Evolutionary conservation across 1,140 invertebrate genomes (phyloP), one percentile per base, ranked within the genome.

Genomic region (Wiebesia pumilae): DNA sequence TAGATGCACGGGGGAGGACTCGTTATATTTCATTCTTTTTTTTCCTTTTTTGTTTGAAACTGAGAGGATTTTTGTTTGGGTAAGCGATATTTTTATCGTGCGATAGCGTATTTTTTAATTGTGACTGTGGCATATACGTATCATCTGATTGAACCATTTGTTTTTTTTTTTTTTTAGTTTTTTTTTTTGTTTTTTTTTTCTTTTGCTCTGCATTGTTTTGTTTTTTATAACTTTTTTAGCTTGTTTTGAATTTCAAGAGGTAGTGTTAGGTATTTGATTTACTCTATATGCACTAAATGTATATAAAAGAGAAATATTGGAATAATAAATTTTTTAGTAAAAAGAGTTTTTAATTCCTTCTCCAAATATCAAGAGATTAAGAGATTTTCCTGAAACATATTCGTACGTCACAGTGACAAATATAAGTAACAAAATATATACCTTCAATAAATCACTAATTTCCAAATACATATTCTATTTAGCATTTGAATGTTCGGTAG

Each of bases 21-120:
- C 10, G 30, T 14, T 73, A 38, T 54, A 43, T 40, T 51, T 73
- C 12, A 14, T 33, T 73, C 65, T 35, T 73, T 54, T 35, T n/a
- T 75, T 83, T 21, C n/a, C 9, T 58, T 83, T 73, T 58, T 10
- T 30, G 58, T n/a, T 38, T 40, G 14, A 10, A 71, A 82, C 30
- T 47, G 27, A 71, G 27, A 81, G 81, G 65, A 69, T 82, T 78
- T 78, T 54, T 75, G 9, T 75, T 6, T 40, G 14, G 43, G 30
- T 54, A 78, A 78, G 30, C 77, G 43, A 79, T 54, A 79, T 79
- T 54, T 78, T 33, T 54, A 54, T 51, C 24, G 35, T 40, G 19
- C 35, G 35, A 40, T 40, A 73, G 69, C 12, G 33, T 73, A 73
- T 16, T 38, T 40, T 73, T 38, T 73, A 73, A 73, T 40, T 73